Evolutionary conservation across 2,113 vertebrate genomes (phyloP), one percentile per base, ranked within the genome.

Genomic region (Lepisosteus oculatus): DNA sequence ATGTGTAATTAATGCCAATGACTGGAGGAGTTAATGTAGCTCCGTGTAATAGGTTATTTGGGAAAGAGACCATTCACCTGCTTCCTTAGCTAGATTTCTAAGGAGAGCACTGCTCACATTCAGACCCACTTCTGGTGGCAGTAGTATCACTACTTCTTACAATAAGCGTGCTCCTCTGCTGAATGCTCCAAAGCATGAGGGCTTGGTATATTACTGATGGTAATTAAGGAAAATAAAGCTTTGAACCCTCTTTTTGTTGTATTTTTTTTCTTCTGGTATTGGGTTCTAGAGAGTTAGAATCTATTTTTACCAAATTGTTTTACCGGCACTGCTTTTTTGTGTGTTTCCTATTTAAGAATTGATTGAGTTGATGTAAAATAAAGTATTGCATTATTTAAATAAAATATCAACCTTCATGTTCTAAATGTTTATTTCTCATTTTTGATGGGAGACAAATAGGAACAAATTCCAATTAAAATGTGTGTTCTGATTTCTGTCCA

Each of bases 381-480:
- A 76, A 43, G 61, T 64, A 81, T 79, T 80, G 81, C 85, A 83
- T 89, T 88, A 84, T 91, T 89, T 91, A 84, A 93, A 89, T 91
- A 92, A 93, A 70, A 78, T 57, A 85, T 80, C 74, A n/a, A 81
- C 83, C 83, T 73, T 85, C 69, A 42, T 4, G 43, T 6, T 55
- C n/a, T 59, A 3, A 44, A 2, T 67, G 54, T 47, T 43, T 5
- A 42, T 77, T 43, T 61, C 8, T 69, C 13, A 4, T 74, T 61
- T 8, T 29, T 29, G 29, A 29, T 1, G 29, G 29, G 29, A 29
- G 29, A 29, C 29, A 29, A 29, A 29, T 29, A 29, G 29, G 29
- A 29, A 29, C 29, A 29, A 29, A 29, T 29, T 29, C 29, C 29
- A 29, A 29, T 29, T 29, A 29, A 29, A 29, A 29, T 29, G 29